These are phyloP conservation scores for Callocephalon fimbriatum DNA, from an alignment of 2,113 vertebrate species.

Conservation along the genomic window DNA sequence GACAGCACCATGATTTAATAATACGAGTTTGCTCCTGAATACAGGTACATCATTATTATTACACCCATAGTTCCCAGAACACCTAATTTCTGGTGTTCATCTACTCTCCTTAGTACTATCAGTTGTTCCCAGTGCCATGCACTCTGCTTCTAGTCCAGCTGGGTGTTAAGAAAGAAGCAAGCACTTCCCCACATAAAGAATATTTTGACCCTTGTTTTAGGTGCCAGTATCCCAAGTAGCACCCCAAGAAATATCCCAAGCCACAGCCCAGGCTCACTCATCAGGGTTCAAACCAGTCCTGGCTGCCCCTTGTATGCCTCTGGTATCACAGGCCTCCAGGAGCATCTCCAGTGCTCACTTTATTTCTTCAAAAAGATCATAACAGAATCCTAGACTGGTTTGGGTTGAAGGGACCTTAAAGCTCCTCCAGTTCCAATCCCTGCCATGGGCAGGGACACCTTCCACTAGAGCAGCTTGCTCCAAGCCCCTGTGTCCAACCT, in stretches of 20 bases:
- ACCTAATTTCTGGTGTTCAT: neutral
- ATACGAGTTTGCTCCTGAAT: neutral
- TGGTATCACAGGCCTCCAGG: neutral
- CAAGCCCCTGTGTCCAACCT: neutral
- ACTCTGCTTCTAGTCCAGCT: neutral
- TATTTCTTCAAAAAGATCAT: neutral
- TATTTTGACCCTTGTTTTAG: neutral
- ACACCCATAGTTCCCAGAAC: neutral
- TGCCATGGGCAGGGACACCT: neutral
- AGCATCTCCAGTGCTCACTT: neutral
- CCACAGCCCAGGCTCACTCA: too few species aligned
- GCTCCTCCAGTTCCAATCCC: neutral
- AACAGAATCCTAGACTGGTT: neutral
- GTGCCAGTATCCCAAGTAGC: neutral
- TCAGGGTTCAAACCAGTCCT: neutral
- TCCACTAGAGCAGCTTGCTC: neutral
- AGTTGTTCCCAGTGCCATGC: neutral
- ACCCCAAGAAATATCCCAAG: rapidly evolving
- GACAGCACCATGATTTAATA: neutral
- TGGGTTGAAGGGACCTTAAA: neutral
- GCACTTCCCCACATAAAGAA: neutral
- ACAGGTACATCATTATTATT: neutral
- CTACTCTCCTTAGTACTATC: neutral
- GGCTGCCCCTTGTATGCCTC: neutral
- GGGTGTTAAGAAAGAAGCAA: neutral